Evolutionary conservation across 2,113 vertebrate species (phyloP).

Genomic region (Heliornis fulica): DNA sequence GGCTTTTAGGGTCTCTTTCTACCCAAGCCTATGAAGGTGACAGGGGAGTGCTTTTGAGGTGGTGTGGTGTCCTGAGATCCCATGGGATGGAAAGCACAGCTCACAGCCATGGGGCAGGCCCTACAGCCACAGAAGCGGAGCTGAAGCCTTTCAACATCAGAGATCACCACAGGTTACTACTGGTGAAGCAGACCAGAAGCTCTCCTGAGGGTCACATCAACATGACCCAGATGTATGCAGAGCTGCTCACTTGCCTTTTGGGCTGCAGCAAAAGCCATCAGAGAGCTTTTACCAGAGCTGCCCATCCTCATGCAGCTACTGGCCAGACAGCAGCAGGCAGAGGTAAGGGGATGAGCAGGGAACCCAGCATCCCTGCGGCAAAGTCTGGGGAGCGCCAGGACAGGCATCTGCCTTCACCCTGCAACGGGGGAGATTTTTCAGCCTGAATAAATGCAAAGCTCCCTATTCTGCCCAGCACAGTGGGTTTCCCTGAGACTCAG

Average conservation of each 20-base stretch:
- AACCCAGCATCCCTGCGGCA: neutral
- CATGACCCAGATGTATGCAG: neutral
- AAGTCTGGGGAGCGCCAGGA: neutral
- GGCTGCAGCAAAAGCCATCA: neutral
- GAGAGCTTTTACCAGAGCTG: neutral
- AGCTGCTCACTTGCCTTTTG: neutral
- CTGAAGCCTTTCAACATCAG: neutral
- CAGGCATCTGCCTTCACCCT: neutral
- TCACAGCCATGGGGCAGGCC: neutral
- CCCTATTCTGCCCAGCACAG: neutral
- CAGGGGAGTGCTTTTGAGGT: neutral
- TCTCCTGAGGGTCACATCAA: neutral
- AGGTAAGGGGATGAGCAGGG: neutral
- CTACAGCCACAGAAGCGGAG: neutral
- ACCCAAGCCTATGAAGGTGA: neutral
- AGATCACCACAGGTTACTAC: neutral
- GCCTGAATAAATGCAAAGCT: constrained; percentile 4
- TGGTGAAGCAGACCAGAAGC: neutral
- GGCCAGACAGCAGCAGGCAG: neutral
- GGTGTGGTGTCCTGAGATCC: neutral
- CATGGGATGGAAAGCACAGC: neutral
- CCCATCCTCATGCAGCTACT: accelerated
- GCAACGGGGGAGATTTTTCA: neutral
- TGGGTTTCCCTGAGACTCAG: constrained; percentile 8
- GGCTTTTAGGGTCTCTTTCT: neutral